phyloP scores from a whole-genome alignment of 2,888 invertebrate species.

The Cataglyphis livida region DNA sequence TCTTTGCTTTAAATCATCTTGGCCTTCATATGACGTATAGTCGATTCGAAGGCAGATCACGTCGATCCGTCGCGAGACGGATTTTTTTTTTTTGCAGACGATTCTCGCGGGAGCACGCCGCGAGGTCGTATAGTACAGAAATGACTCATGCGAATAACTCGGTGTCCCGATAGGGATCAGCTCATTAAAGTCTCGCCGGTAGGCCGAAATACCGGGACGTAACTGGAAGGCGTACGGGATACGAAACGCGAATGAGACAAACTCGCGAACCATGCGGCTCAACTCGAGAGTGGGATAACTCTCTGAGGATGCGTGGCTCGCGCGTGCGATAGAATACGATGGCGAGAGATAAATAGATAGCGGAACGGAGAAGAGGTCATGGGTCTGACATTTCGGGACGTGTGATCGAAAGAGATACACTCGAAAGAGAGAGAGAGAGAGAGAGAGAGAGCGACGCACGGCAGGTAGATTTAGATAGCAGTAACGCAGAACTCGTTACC shows the following conservation, averaged over 20 bases:
- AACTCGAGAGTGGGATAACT: constrained; percentile 26
- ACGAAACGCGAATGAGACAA: constrained; percentile 69
- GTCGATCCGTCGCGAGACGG: constrained; percentile 58
- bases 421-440: constrained; percentile 25
- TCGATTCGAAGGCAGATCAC: constrained; percentile 42
- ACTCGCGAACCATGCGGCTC: constrained; percentile 39
- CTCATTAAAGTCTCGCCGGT: constrained; percentile 81
- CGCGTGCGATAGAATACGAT: constrained; percentile 48
- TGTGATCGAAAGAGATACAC: constrained; percentile 80
- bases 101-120: constrained; percentile 19
- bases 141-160: constrained; percentile 81
- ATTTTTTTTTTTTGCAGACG: constrained; percentile 35
- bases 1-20: neutral
- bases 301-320: constrained; percentile 54
- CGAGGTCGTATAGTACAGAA: constrained; percentile 64
- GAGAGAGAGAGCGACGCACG: constrained; percentile 41
- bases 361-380: constrained; percentile 73
- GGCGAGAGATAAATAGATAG: constrained; percentile 62
- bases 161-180: constrained; percentile 82
- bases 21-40: constrained; percentile 1
- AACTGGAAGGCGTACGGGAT: constrained; percentile 68
- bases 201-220: constrained; percentile 72
- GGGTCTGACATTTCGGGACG: constrained; percentile 82
- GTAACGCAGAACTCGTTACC: constrained; percentile 32
- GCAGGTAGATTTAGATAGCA: constrained; percentile 72